Evolutionary conservation across 2,113 vertebrate genomes (phyloP).

Genomic region (Aldabrachelys gigantea): DNA sequence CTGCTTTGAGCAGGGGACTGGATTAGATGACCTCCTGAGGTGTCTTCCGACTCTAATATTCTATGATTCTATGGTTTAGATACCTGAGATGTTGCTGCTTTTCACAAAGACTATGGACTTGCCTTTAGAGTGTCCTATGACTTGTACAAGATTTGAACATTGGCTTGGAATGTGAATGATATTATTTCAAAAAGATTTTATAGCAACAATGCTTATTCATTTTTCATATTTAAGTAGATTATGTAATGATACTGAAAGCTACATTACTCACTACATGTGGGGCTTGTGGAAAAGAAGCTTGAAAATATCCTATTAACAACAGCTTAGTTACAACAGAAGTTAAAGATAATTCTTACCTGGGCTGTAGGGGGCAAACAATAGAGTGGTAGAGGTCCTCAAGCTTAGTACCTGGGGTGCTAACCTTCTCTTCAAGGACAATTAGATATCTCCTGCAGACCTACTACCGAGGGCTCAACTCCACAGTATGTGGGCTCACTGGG

Average conservation of each 20-base stretch:
- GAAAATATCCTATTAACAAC: neutral
- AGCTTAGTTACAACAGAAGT: neutral
- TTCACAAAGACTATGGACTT: slow-evolving; percentile 5
- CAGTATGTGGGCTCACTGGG: neutral
- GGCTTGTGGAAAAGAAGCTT: neutral
- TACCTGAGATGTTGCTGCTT: slow-evolving; percentile 1
- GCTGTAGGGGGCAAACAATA: neutral
- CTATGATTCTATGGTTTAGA: neutral
- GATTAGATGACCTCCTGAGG: too few relatives aligned
- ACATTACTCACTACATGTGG: neutral
- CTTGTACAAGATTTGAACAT: neutral
- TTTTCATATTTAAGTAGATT: neutral
- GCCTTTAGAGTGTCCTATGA: neutral
- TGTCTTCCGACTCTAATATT: too few relatives aligned
- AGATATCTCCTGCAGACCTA: neutral
- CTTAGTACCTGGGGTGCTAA: neutral
- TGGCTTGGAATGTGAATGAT: neutral
- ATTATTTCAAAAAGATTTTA: slow-evolving; percentile 10
- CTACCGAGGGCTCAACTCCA: neutral
- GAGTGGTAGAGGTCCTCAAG: neutral
- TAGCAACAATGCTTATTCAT: neutral
- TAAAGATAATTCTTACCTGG: neutral
- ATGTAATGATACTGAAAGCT: neutral
- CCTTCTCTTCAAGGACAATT: neutral
- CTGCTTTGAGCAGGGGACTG: too few relatives aligned